Evolutionary conservation across 2,797 vertebrate genomes (phyloP), one percentile per base, ranked within the genome.

Genomic region (Melanotaenia pygmaea): DNA sequence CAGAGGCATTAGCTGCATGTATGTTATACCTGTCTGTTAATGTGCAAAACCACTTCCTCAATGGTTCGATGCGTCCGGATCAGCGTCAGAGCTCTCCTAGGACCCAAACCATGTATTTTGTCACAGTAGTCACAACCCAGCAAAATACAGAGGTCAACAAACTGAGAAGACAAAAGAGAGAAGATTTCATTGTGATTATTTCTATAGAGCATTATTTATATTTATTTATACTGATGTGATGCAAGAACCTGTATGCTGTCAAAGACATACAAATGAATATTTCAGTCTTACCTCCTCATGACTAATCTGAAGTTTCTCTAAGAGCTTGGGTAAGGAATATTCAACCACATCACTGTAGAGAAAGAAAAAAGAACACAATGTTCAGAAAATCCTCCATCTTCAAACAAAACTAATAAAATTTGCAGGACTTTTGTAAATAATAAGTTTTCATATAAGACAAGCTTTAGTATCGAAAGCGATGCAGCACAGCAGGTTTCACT

Each of bases 61-160:
- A 96, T 96, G 35, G 81, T 94, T 1, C 81, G 90, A 24, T 96
- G 91, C 67, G 91, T 45, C 86, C 92, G 94, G 80, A 96, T 94
- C 62, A 96, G 92, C 1, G 61, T 84, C 74, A 96, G 88, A 0
- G 95, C 95, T 84, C 84, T 94, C 43, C 84, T 95, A 0, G 92
- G 92, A n/a, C 96, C 96, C 35, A 96, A 50, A 22, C 93, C 94
- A 0, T 62, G 18, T 10, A 96, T 95, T 83, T 96, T 96, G 6
- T 91, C 90, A 63, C 94, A 96, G 72, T 96, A 96, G 82, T 96
- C 96, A 35, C 96, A 96, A 56, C 96, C 95, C 87, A 96, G 78
- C 77, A 96, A 76, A 80, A 96, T 96, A 71, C 95, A 96, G 69
- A 96, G 90, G 80, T 96, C 96, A 13, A 96, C 94, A 90, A 96